phyloP scores from a whole-genome alignment of 2,888 invertebrate species.

The Mesoligia furuncula region DNA sequence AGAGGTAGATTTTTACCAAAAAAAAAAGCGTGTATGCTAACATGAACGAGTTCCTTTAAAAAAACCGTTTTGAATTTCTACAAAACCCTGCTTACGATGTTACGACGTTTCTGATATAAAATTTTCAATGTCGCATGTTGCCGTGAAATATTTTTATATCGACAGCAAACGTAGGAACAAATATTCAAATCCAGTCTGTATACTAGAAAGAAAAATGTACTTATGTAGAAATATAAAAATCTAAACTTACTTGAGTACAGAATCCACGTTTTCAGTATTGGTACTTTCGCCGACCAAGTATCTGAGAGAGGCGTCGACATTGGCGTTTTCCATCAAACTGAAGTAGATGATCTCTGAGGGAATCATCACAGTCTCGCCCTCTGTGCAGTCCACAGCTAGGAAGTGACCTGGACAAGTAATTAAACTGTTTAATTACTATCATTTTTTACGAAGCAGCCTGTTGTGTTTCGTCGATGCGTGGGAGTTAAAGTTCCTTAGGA shows the following conservation, averaged over 20 bases:
- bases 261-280: constrained; percentile 87
- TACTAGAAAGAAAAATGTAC: background rate
- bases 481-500: too few species aligned
- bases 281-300: constrained; percentile 84
- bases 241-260: constrained; percentile 89
- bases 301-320: constrained; percentile 83
- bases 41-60: background rate
- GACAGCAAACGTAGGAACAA: background rate
- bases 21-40: background rate
- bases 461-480: too few species aligned
- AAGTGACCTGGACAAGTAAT: constrained; percentile 89
- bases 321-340: constrained; percentile 90
- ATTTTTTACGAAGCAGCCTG: background rate
- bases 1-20: too few species aligned
- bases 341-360: constrained; percentile 92
- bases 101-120: too few species aligned
- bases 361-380: constrained; percentile 93
- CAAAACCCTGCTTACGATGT: too few species aligned
- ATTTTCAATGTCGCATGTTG: too few species aligned
- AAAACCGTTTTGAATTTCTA: background rate
- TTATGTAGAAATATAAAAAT: background rate
- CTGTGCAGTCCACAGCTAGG: constrained; percentile 92
- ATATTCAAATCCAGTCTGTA: background rate
- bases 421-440: background rate
- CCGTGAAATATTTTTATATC: background rate